phyloP scores from a whole-genome alignment of 2,113 vertebrate species.

The Cryptotis parvus region DNA sequence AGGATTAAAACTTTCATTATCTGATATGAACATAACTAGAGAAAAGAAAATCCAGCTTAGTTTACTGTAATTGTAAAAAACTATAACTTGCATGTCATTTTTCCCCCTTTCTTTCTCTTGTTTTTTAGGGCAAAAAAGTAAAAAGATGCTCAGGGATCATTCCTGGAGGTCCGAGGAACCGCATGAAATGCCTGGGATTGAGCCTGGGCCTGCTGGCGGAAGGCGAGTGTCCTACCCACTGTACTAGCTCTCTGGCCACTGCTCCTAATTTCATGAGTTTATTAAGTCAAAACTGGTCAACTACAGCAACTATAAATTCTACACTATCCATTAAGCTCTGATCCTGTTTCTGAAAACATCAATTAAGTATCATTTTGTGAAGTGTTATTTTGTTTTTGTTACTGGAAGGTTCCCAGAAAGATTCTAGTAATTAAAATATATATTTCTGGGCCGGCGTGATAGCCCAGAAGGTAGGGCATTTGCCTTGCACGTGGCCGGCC shows the following conservation, averaged over 20 bases:
- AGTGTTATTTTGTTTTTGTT: neutral
- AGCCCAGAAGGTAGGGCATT: no score
- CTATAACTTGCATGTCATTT: conserved; percentile 17
- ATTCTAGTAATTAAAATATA: neutral
- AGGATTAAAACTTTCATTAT: conserved; percentile 99
- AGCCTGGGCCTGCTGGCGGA: no score
- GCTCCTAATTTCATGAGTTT: neutral
- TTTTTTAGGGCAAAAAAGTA: no score
- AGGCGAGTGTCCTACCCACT: no score
- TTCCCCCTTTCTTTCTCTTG: neutral
- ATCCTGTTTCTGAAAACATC: conserved; percentile 25
- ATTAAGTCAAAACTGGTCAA: conserved; percentile 7
- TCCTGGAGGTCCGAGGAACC: no score
- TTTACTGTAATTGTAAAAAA: conserved; percentile 41
- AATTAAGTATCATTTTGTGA: neutral
- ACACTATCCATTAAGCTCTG: neutral
- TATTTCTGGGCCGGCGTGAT: no score
- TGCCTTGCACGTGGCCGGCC: no score
- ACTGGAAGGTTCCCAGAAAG: conserved; percentile 37
- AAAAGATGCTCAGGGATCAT: no score
- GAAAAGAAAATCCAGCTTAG: conserved; percentile 61
- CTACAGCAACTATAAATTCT: conserved; percentile 23
- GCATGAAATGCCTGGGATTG: no score
- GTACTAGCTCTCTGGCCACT: no score
- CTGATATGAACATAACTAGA: conserved; percentile 95